Conservation (phyloP, 2,113 vertebrate genomes). For the Todiramphus saurophagus region DNA sequence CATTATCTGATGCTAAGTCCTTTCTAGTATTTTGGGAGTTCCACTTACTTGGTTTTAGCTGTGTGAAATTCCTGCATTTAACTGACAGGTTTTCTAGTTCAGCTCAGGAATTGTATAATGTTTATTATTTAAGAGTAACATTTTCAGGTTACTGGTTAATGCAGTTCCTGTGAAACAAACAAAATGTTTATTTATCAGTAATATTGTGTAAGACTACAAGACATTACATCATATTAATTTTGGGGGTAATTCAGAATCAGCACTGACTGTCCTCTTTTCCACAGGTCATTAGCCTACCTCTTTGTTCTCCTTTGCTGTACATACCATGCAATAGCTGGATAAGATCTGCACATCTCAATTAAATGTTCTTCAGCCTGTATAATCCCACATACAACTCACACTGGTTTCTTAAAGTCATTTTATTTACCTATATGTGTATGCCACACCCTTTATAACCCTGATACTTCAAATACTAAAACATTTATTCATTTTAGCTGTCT, state of each 20-base stretch:
- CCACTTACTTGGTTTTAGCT: neutral
- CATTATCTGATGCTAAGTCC: neutral
- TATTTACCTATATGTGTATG: neutral
- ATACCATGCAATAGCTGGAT: neutral
- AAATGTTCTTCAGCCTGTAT: neutral
- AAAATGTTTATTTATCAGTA: neutral
- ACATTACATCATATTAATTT: fast-evolving
- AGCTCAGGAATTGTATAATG: neutral
- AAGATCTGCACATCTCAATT: neutral
- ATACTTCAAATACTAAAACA: neutral
- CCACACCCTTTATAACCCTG: neutral
- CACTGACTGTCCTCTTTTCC: neutral
- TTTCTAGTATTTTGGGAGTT: neutral
- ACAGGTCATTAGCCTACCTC: neutral
- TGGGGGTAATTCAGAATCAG: neutral
- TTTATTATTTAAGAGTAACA: neutral
- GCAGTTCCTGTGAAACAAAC: neutral
- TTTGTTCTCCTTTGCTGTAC: neutral
- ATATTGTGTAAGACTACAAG: neutral
- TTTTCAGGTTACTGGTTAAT: neutral
- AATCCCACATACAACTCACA: neutral
- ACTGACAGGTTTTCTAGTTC: neutral
- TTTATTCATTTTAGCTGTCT: neutral
- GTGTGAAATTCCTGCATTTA: neutral
- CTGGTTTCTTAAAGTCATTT: neutral